A percentile compares a stretch with the other conserved stretches of the same genome.
Evolutionary conservation across 2,113 vertebrate genomes (phyloP).

Genomic region (Bungarus multicinctus): DNA sequence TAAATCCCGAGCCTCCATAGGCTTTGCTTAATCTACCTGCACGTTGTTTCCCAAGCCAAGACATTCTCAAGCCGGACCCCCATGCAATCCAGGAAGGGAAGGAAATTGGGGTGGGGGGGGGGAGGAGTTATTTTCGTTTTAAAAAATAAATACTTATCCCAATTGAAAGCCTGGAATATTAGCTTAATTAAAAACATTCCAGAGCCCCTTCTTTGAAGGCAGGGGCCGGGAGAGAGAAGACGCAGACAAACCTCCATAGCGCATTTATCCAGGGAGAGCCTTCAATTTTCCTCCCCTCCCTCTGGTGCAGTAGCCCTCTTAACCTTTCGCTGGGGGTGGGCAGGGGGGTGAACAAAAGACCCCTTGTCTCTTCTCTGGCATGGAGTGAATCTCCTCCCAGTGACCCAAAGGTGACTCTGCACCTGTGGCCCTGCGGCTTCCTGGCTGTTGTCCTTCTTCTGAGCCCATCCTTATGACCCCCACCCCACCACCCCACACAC

Average conservation of each 20-base stretch:
- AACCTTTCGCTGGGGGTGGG: not conserved
- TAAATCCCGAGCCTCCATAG: not conserved
- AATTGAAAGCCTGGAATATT: not conserved
- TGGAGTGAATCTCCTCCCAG: not conserved
- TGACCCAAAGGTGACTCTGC: constrained; percentile 33
- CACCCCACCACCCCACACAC: no score
- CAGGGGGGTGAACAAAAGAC: not conserved
- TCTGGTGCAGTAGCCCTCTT: not conserved
- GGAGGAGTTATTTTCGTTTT: not conserved
- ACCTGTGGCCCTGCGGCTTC: constrained; percentile 38
- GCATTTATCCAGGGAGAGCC: not conserved
- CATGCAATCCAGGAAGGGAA: not conserved
- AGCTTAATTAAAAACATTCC: not conserved
- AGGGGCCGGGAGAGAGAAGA: not conserved
- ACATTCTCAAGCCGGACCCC: not conserved
- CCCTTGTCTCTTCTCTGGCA: not conserved
- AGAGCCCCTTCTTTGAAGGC: not conserved
- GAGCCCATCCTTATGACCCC: not conserved
- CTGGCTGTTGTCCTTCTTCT: not conserved
- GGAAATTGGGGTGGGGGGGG: not conserved
- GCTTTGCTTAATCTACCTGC: not conserved
- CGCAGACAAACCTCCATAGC: not conserved
- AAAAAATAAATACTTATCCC: not conserved
- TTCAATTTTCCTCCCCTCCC: not conserved
- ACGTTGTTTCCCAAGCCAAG: not conserved